phyloP scores from a whole-genome alignment of 2,888 invertebrate genomes.

The Apomyelois bistriatella region DNA sequence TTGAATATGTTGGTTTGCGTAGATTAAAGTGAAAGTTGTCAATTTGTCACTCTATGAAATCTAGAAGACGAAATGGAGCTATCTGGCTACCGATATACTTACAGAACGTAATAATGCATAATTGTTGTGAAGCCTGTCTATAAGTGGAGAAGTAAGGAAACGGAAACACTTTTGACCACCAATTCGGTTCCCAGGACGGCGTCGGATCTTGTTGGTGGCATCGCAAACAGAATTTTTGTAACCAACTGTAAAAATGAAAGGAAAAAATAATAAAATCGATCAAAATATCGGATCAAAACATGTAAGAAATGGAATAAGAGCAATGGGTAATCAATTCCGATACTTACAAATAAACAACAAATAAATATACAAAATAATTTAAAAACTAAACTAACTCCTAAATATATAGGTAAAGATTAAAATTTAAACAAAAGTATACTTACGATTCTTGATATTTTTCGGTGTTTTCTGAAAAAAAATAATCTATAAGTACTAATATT shows the following conservation, averaged over 20 bases:
- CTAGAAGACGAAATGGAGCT: not conserved
- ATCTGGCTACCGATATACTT: constrained; percentile 31
- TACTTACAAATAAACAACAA: too few relatives aligned
- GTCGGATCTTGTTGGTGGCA: constrained; percentile 80
- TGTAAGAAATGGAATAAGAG: too few relatives aligned
- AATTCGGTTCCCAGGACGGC: constrained; percentile 83
- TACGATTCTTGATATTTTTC: not conserved
- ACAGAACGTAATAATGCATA: constrained; percentile 66
- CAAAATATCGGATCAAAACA: not conserved
- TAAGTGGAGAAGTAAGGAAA: constrained; percentile 86
- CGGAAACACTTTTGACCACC: constrained; percentile 84
- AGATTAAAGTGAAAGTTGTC: too few relatives aligned
- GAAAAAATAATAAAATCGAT: not conserved
- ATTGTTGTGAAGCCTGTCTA: constrained; percentile 67
- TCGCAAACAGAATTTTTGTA: constrained; percentile 83
- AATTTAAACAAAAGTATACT: too few relatives aligned
- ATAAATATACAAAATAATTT: too few relatives aligned
- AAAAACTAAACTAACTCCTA: too few relatives aligned
- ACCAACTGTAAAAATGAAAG: constrained; percentile 67
- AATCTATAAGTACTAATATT: not conserved
- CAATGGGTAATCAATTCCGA: too few relatives aligned
- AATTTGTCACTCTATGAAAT: too few relatives aligned
- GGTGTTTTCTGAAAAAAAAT: constrained; percentile 24
- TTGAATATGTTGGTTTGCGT: too few relatives aligned
- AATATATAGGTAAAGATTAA: too few relatives aligned